Evolutionary conservation across 2,113 vertebrate genomes (phyloP).

Genomic region (Malurus melanocephalus): DNA sequence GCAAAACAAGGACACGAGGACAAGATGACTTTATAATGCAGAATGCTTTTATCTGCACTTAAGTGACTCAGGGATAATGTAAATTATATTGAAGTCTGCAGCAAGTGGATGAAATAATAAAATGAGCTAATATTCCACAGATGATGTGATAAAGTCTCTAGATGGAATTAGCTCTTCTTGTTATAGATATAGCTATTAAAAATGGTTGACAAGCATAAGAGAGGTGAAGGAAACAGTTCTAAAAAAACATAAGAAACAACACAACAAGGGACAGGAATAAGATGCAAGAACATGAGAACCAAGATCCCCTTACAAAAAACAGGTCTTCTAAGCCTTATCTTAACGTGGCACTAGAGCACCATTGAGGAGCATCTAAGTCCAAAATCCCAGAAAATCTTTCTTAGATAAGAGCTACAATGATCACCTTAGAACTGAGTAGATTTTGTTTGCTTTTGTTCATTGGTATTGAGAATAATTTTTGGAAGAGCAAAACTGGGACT

Average conservation of each 20-base stretch:
- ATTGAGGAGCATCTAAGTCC: accelerated
- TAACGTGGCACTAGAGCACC: accelerated
- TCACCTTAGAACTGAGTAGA: not conserved
- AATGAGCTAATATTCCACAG: not conserved
- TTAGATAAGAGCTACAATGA: not conserved
- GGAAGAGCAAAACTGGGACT: not conserved
- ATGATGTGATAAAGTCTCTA: not conserved
- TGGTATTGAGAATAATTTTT: not conserved
- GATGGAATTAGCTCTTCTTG: not conserved
- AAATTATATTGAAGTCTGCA: not conserved
- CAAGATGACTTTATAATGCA: not conserved
- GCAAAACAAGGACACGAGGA: not conserved
- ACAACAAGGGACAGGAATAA: not conserved
- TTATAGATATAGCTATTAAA: not conserved
- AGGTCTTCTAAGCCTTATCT: not conserved
- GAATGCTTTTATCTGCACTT: not conserved
- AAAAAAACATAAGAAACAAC: not conserved
- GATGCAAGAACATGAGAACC: not conserved
- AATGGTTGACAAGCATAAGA: not conserved
- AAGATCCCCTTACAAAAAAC: not conserved
- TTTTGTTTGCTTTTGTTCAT: not conserved
- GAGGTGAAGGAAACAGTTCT: not conserved
- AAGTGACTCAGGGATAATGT: not conserved
- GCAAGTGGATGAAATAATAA: not conserved
- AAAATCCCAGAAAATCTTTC: not conserved